Conservation (phyloP, 2,797 vertebrate species). For the Sparidentex hasta region DNA sequence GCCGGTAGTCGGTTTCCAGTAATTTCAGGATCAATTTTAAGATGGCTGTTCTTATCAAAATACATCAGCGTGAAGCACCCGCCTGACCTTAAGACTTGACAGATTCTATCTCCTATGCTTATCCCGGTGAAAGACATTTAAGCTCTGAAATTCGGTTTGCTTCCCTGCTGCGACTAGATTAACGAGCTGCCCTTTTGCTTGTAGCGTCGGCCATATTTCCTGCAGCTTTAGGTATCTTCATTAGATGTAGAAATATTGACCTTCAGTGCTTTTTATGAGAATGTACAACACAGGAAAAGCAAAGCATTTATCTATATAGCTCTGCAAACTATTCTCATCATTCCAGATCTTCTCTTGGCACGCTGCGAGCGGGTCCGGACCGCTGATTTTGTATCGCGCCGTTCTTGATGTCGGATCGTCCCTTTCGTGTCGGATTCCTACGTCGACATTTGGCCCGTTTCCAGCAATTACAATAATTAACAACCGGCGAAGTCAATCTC, state of each 20-base stretch:
- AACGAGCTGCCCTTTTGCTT: conserved; percentile 89
- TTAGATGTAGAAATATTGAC: conserved; percentile 90
- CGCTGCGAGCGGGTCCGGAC: conserved; percentile 20
- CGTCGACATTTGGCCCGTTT: neutral
- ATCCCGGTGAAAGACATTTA: conserved; percentile 80
- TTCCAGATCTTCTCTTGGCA: conserved; percentile 61
- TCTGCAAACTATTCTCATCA: conserved; percentile 80
- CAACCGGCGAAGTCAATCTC: neutral
- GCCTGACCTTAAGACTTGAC: conserved; percentile 77
- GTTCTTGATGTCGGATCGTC: neutral
- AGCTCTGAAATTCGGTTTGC: conserved; percentile 77
- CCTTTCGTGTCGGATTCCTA: neutral
- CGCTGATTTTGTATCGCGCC: conserved; percentile 14
- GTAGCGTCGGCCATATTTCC: conserved; percentile 86
- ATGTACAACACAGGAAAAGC: conserved; percentile 85
- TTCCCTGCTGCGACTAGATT: conserved; percentile 85
- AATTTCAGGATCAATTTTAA: conserved; percentile 66
- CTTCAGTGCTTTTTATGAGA: conserved; percentile 88
- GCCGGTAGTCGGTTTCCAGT: conserved; percentile 58
- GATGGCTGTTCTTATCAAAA: conserved; percentile 69
- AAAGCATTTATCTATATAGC: conserved; percentile 87
- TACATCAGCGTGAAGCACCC: conserved; percentile 71
- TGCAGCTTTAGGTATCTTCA: conserved; percentile 86
- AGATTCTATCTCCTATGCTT: conserved; percentile 77
- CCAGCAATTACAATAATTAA: conserved; percentile 7